A percentile compares a stretch with the other conserved stretches of the same genome.
These are phyloP conservation scores for Nebria ingens DNA, from an alignment of 1,140 invertebrate species.

Conservation along the genomic window DNA sequence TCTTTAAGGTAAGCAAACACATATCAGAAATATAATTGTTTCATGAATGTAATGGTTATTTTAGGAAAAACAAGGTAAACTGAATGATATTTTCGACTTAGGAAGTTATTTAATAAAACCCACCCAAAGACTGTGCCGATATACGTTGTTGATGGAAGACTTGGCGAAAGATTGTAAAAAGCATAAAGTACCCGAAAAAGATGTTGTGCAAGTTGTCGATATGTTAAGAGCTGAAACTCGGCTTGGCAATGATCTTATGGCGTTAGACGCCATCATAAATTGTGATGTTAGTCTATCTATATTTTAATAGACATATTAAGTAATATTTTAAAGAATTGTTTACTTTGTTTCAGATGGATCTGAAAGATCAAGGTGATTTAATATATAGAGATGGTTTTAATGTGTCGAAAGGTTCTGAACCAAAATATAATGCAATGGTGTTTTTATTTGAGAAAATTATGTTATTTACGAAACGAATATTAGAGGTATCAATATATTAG, in stretches of 20 bases:
- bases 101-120: not conserved
- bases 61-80: not conserved
- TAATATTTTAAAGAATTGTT: not conserved
- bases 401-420: not conserved
- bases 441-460: conserved; percentile 3
- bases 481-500: not conserved
- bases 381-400: not conserved
- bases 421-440: not conserved
- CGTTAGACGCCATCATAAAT: not conserved
- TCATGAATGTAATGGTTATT: not conserved
- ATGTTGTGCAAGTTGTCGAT: not conserved
- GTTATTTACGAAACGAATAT: not conserved
- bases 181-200: not conserved
- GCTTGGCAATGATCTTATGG: conserved; percentile 1
- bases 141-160: not conserved
- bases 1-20: not conserved
- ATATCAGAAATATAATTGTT: not conserved
- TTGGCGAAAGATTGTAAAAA: not conserved
- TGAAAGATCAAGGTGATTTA: conserved; percentile 4
- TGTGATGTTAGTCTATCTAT: not conserved
- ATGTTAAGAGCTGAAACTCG: not conserved
- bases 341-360: not conserved
- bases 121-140: not conserved
- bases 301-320: too few relatives aligned
- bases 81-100: not conserved